Conservation (phyloP, 2,113 vertebrate genomes). For the Caracal caracal region DNA sequence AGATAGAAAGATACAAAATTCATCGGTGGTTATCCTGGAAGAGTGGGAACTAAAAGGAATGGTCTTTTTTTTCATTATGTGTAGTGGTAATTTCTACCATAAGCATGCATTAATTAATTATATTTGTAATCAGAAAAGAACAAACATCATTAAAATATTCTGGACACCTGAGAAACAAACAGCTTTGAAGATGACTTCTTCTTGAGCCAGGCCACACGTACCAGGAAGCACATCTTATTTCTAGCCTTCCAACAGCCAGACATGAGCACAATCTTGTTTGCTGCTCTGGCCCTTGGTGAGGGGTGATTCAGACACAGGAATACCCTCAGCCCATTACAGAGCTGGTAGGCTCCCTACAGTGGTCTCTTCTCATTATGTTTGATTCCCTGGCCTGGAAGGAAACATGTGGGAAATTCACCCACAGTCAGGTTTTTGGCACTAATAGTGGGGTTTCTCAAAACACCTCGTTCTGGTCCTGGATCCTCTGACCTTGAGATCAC, state of each 20-base stretch:
- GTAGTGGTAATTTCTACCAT: background rate
- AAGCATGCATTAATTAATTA: background rate
- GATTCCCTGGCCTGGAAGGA: background rate
- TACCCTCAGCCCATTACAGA: background rate
- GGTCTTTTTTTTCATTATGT: background rate
- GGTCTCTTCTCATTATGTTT: background rate
- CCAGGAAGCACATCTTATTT: background rate
- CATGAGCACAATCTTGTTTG: background rate
- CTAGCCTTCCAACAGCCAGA: background rate
- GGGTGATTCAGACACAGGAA: background rate
- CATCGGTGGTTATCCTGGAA: background rate
- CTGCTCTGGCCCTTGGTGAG: background rate
- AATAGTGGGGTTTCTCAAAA: background rate
- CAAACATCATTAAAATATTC: background rate
- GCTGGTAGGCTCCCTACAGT: background rate
- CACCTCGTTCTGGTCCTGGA: background rate
- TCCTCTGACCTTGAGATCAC: background rate
- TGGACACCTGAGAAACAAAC: background rate
- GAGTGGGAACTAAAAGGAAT: background rate
- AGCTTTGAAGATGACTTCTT: background rate
- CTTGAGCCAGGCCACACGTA: background rate
- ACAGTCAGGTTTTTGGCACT: background rate
- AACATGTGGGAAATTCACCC: background rate
- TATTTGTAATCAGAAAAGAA: constrained; percentile 26
- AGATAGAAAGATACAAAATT: background rate